These are phyloP conservation scores for Cairina moschata DNA, from an alignment of 2,113 vertebrate genomes.

Conservation along the genomic window DNA sequence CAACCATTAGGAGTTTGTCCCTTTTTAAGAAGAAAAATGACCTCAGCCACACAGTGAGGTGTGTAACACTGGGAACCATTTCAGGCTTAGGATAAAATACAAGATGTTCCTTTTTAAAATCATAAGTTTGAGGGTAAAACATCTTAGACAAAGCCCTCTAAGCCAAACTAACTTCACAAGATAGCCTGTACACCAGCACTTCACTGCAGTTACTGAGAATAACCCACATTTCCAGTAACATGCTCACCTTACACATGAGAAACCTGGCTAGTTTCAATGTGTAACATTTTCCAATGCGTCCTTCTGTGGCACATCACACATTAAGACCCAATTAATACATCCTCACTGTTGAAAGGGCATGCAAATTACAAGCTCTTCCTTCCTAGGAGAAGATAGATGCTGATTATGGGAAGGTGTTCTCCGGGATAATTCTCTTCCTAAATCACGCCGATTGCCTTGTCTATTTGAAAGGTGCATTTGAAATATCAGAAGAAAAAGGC, in stretches of 20 bases:
- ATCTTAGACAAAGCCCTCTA: background rate
- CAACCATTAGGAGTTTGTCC: background rate
- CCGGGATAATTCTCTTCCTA: background rate
- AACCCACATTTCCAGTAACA: background rate
- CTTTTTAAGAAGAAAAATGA: background rate
- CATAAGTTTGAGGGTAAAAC: background rate
- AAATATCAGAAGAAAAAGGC: background rate
- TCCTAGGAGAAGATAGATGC: background rate
- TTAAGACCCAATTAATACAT: background rate
- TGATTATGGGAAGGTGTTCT: background rate
- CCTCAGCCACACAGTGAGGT: background rate
- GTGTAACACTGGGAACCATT: background rate
- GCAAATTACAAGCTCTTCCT: background rate
- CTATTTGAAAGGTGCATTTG: background rate
- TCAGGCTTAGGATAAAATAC: background rate
- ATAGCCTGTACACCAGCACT: background rate
- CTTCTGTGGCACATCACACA: background rate
- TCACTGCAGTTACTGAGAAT: background rate
- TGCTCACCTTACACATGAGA: fast-evolving
- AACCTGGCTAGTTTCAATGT: background rate
- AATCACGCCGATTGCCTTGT: background rate
- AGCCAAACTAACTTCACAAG: background rate
- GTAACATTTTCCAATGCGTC: background rate
- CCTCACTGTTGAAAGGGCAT: background rate
- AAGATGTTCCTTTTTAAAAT: background rate